These are phyloP conservation scores for Notothenia rossii DNA, from an alignment of 2,113 vertebrate species.

Conservation along the genomic window DNA sequence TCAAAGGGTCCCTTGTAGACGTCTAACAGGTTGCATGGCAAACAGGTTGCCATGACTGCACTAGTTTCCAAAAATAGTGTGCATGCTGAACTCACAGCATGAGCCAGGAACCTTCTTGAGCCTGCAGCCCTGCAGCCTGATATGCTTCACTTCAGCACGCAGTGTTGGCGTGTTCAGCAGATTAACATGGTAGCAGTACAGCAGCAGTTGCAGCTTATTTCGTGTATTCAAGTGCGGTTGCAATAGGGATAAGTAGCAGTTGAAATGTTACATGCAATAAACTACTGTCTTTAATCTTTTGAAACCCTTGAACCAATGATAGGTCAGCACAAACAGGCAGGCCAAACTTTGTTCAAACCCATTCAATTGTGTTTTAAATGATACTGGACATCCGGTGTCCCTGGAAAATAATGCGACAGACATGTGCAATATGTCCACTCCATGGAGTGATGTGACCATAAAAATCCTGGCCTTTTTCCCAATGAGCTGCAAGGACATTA, in stretches of 20 bases:
- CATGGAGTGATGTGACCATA: neutral
- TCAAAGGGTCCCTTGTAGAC: too few species aligned
- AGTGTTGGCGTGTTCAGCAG: neutral
- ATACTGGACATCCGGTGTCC: neutral
- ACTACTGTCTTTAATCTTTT: neutral
- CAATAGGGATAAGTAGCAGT: neutral
- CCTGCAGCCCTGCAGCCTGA: neutral
- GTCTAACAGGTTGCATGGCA: neutral
- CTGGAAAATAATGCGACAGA: neutral
- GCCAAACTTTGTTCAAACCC: neutral
- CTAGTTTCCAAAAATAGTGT: constrained; percentile 15
- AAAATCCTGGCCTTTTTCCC: neutral
- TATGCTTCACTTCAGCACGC: constrained; percentile 1
- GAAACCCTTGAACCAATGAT: neutral
- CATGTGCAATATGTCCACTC: neutral
- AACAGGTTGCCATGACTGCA: neutral
- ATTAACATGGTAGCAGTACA: neutral
- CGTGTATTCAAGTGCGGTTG: neutral
- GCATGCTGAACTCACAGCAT: neutral
- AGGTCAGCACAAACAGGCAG: neutral
- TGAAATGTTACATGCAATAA: neutral
- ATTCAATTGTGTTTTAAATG: neutral
- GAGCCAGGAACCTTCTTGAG: neutral
- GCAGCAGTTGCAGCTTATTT: neutral
- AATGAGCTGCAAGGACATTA: neutral